Evolutionary conservation across 2,113 vertebrate genomes (phyloP), one percentile per base, ranked within the genome.

Genomic region (Megaleporinus macrocephalus): DNA sequence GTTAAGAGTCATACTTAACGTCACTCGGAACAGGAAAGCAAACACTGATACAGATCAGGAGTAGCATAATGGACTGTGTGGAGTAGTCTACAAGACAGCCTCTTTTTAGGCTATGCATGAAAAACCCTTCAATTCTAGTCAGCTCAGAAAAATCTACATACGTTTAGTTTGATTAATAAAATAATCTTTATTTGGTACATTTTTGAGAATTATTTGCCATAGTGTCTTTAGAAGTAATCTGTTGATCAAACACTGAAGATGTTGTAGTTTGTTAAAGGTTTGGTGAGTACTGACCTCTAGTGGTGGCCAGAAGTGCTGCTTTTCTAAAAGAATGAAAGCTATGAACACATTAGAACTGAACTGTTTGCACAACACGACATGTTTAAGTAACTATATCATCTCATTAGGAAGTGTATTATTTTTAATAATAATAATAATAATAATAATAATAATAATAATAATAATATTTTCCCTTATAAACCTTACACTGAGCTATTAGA

Each of bases 231-330:
- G n/a, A n/a, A n/a, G n/a, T n/a, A n/a, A n/a, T n/a, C 47, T 44
- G 16, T 5, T 29, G 59, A 49, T 20, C 26, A 7, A 71, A 24
- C 29, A 29, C 14, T 24, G 7, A 9, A 79, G 16, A 13, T 33
- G 11, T 27, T 66, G 36, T 5, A 73, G 18, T 20, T 61, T 22
- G 22, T 22, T 76, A 14, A 83, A 86, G 82, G 20, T 66, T 85
- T 87, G 79, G 84, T 11, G 1, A 80, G 26, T 89, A 87, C 84
- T 78, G 90, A 87, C 92, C 84, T 90, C 93, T 94, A 80, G 85
- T 92, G 93, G 90, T 75, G 14, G 57, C 1, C 57, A 26, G 2
- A 12, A 15, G 24, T 13, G 11, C n/a, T 61, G 57, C 57, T 61
- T 61, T 61, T 61, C 14, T 22, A 13, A 41, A 65, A 22, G 36